Evolutionary conservation across 2,888 invertebrate species (phyloP).

Genomic region (Pristionchus entomophagus): DNA sequence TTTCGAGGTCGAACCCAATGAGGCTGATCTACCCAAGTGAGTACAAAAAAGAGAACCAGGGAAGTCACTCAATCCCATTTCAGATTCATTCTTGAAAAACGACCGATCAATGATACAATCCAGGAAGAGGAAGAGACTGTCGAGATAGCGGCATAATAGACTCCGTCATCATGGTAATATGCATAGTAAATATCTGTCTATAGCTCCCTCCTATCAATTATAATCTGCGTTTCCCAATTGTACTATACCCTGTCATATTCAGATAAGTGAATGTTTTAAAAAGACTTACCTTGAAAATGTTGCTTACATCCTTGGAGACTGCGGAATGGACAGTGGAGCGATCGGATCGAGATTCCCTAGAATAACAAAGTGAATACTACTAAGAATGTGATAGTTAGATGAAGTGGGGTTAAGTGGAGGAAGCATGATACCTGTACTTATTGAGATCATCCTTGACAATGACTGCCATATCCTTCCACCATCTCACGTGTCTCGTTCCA

Average conservation of each 20-base stretch:
- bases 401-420: not conserved
- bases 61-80: not conserved
- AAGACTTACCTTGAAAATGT: conserved; percentile 85
- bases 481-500: conserved; percentile 50
- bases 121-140: conserved; percentile 40
- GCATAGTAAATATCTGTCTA: not conserved
- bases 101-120: conserved; percentile 45
- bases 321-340: conserved; percentile 86
- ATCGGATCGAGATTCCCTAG: conserved; percentile 26
- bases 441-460: conserved; percentile 57
- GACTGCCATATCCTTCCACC: conserved; percentile 61
- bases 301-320: conserved; percentile 91
- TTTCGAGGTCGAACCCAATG: conserved; percentile 66
- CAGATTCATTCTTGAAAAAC: conserved; percentile 54
- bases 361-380: no score
- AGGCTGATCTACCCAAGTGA: conserved; percentile 63
- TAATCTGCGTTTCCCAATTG: not conserved
- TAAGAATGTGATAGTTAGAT: not conserved
- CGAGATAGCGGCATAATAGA: not conserved
- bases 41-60: no score
- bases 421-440: conserved; percentile 48
- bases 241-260: conserved; percentile 15
- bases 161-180: not conserved
- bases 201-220: not conserved
- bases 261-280: conserved; percentile 16